Evolutionary conservation across 2,888 invertebrate species (phyloP).

Genomic region (Mesorhabditis sp.): DNA sequence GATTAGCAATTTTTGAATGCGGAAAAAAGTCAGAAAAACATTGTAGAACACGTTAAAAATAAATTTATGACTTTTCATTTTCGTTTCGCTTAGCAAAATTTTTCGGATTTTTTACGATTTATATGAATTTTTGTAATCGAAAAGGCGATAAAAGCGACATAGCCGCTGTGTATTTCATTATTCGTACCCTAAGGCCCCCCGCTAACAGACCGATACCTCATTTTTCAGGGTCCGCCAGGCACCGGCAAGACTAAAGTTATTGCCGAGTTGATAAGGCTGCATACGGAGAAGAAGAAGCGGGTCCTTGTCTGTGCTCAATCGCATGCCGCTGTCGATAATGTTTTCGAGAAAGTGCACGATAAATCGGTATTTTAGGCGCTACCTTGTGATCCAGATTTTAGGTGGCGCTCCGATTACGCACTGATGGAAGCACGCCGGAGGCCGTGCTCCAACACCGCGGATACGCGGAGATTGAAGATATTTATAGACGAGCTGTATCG

Average conservation of each 20-base stretch:
- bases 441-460: not conserved
- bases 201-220: not conserved
- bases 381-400: slow-evolving; percentile 1
- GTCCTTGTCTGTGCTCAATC: slow-evolving; percentile 35
- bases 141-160: too few relatives aligned
- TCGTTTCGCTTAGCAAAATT: too few relatives aligned
- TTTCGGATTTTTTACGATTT: too few relatives aligned
- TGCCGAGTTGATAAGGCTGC: slow-evolving; percentile 28
- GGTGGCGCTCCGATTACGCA: not conserved
- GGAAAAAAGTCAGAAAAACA: too few relatives aligned
- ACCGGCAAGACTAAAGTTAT: slow-evolving; percentile 42
- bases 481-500: not conserved
- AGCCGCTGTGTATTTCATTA: too few relatives aligned
- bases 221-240: slow-evolving; percentile 37
- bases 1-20: too few relatives aligned
- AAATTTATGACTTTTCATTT: too few relatives aligned
- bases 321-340: slow-evolving; percentile 35
- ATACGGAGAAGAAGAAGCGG: slow-evolving; percentile 20
- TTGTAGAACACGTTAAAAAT: too few relatives aligned
- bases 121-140: too few relatives aligned
- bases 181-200: too few relatives aligned
- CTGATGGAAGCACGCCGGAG: not conserved
- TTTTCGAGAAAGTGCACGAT: slow-evolving; percentile 11
- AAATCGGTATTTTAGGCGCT: not conserved
- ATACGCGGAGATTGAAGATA: not conserved